phyloP scores from a whole-genome alignment of 2,797 vertebrate species.

The Falco concolor region DNA sequence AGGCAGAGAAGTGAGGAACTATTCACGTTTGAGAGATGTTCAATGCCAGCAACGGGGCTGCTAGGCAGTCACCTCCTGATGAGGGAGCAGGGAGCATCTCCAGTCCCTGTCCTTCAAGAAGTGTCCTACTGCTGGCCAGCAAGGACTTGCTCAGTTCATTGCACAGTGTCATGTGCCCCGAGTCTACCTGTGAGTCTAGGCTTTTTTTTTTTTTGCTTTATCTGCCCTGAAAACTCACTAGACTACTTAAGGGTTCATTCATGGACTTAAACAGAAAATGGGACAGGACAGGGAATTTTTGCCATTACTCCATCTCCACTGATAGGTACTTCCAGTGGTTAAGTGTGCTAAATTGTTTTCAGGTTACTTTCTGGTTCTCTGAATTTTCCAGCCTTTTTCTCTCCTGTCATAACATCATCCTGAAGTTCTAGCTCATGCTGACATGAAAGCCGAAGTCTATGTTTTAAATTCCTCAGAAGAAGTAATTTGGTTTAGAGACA shows the following conservation, averaged over 20 bases:
- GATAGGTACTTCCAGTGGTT: background rate
- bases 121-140: background rate
- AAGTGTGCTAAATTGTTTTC: background rate
- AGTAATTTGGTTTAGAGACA: background rate
- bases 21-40: background rate
- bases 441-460: background rate
- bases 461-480: background rate
- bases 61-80: background rate
- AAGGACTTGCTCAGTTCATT: background rate
- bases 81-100: background rate
- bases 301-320: background rate
- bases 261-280: background rate
- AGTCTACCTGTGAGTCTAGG: background rate
- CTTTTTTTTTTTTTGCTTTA: background rate
- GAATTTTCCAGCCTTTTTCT: background rate
- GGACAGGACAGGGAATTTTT: background rate
- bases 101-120: background rate
- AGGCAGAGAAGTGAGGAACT: background rate
- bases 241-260: background rate
- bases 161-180: background rate
- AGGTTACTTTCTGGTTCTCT: background rate
- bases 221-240: background rate
- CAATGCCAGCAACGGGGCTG: fast-evolving
- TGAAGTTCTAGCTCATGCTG: background rate
- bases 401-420: background rate